These are phyloP conservation scores for Pyrochroa serraticornis DNA, from an alignment of 2,888 invertebrate genomes.

Conservation along the genomic window DNA sequence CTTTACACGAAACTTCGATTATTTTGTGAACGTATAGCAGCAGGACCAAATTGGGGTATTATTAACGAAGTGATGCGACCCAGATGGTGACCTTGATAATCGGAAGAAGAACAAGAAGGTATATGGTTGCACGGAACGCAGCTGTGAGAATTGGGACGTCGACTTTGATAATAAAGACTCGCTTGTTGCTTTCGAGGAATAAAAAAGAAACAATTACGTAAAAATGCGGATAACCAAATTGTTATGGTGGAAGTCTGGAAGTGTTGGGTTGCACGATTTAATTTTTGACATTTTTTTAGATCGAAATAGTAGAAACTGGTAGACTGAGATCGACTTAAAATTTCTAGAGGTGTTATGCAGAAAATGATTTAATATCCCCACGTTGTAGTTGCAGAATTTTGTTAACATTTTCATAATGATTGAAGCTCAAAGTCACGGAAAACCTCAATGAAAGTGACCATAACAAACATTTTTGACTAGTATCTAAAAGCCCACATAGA, in stretches of 20 bases:
- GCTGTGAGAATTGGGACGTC: constrained; percentile 24
- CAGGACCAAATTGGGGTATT: constrained; percentile 23
- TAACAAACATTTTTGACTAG: no score
- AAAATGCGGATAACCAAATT: constrained; percentile 7
- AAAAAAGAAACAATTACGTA: constrained; percentile 11
- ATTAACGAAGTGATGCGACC: constrained; percentile 16
- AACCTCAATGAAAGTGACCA: no score
- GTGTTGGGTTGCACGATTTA: background rate
- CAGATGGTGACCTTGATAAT: constrained; percentile 29
- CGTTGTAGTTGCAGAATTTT: no score
- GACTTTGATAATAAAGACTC: constrained; percentile 14
- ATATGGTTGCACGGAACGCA: constrained; percentile 1
- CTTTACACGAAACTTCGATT: constrained; percentile 31
- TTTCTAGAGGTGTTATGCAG: no score
- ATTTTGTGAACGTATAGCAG: constrained; percentile 15
- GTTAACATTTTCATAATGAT: no score
- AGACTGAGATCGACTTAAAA: no score
- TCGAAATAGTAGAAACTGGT: no score
- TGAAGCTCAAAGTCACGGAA: no score
- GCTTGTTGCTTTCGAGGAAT: constrained; percentile 9
- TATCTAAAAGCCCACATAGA: no score
- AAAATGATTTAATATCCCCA: no score
- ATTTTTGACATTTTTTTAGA: background rate
- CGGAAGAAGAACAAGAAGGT: constrained; percentile 8
- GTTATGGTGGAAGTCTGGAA: background rate